Base-by-base conservation (phyloP, 2,113 vertebrate species). In the Poeciliopsis occidentalis region DNA sequence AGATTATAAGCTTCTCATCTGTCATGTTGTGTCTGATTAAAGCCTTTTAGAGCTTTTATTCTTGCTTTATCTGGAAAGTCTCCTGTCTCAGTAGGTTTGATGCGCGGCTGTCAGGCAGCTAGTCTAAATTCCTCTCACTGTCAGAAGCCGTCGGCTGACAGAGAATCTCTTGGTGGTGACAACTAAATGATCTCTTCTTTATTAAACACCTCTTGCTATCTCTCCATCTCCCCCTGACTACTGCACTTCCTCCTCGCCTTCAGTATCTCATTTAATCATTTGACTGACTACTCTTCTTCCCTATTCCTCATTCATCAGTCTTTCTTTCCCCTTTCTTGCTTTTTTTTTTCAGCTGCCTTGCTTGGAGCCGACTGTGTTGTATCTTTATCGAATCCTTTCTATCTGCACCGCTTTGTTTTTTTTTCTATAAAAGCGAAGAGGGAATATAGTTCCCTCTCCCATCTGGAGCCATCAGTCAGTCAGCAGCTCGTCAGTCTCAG, bases 131-230 rank as follows among this genome's bases (percentile, higher is more conserved):
- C 51, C 73, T 69, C 75, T 82, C 72, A 27, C 86, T 79, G 79
- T 82, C 87, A 73, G 79, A 87, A 88, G 73, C 85, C 73, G 85
- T 83, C 71, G 84, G 73, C 83, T 89, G 90, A 89, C 83, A 85
- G 88, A 91, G 83, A 80, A 80, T 87, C 90, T 90, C 84, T 89
- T 91, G 83, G 83, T 71, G 82, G 85, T 94, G 93, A 94, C 94
- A 93, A 89, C 80, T 86, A 92, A 93, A 94, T 94, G 91, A 94
- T 94, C 93, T 91, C 82, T 93, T 93, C 90, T 94, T 94, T 94
- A 95, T 95, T 95, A 95, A 95, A 94, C 92, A 89, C 93, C 92
- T 92, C 87, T 85, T 89, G 80, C 89, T 86, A 87, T 92, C 85
- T 80, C 77, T 82, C 87, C 29, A 87, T 88, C 83, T 78, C 74